Evolutionary conservation across 1,140 invertebrate species (phyloP).

Genomic region (Notospermus geniculatus): DNA sequence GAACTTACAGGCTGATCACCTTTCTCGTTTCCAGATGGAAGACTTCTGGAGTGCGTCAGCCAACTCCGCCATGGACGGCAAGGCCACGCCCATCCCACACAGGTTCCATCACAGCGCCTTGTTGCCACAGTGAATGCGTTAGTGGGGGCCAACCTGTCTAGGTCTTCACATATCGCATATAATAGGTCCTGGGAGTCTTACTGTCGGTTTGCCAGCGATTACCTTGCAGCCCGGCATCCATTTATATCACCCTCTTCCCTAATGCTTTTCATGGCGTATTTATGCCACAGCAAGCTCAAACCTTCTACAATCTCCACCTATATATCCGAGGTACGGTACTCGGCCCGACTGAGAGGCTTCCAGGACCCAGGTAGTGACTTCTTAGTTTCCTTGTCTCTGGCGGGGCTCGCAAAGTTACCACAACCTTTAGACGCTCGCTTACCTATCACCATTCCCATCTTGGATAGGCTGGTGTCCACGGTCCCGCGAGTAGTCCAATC

Average conservation of each 20-base stretch:
- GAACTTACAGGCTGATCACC: not conserved
- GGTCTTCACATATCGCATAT: not conserved
- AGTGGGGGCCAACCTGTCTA: not conserved
- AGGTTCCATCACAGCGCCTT: not conserved
- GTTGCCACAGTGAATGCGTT: not conserved
- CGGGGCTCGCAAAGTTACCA: not conserved
- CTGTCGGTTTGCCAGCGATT: not conserved
- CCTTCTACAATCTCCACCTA: no score
- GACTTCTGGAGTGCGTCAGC: not conserved
- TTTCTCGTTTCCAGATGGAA: slow-evolving; percentile 3
- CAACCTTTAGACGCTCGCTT: not conserved
- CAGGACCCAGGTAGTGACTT: not conserved
- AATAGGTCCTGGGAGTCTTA: not conserved
- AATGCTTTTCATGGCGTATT: no score
- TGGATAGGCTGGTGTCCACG: not conserved
- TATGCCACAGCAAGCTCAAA: no score
- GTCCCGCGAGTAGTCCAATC: not conserved
- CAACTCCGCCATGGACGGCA: not conserved
- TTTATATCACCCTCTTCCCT: no score
- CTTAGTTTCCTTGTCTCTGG: not conserved
- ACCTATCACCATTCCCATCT: not conserved
- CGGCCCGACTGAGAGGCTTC: no score
- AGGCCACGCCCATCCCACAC: not conserved
- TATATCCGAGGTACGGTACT: no score
- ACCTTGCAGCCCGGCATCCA: no score